These are phyloP conservation scores for Nymphalis io DNA, from an alignment of 1,140 invertebrate genomes.

Conservation along the genomic window DNA sequence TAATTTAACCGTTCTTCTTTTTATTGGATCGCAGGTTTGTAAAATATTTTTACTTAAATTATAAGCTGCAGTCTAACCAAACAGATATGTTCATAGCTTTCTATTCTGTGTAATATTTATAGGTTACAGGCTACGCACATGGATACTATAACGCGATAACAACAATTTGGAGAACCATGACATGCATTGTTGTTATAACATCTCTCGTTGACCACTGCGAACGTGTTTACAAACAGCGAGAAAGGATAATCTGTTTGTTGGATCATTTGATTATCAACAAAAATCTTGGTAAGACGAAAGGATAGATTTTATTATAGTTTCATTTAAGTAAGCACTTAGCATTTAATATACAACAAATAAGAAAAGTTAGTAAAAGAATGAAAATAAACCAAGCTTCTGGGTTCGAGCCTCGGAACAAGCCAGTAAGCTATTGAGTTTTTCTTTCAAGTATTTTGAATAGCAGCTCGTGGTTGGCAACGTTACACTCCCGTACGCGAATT, in stretches of 20 bases:
- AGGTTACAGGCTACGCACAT: conserved; percentile 38
- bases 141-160: conserved; percentile 48
- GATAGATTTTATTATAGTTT: no score
- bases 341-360: no score
- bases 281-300: conserved; percentile 49
- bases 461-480: no score
- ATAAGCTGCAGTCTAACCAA: no score
- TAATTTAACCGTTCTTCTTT: conserved; percentile 52
- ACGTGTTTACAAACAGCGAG: conserved; percentile 46
- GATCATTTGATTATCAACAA: conserved; percentile 52
- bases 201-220: conserved; percentile 54
- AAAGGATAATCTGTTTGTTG: conserved; percentile 46
- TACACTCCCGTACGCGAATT: no score
- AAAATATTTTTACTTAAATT: conserved; percentile 10
- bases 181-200: conserved; percentile 44
- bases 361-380: not conserved
- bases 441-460: no score
- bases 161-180: conserved; percentile 43
- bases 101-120: not conserved
- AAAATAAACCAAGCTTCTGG: not conserved
- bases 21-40: conserved; percentile 53
- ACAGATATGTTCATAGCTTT: no score
- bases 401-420: not conserved
- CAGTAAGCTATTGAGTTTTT: not conserved
- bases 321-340: no score